Evolutionary conservation across 2,888 invertebrate species (phyloP), one percentile per base, ranked within the genome.

Genomic region (Drosophila eohydei): DNA sequence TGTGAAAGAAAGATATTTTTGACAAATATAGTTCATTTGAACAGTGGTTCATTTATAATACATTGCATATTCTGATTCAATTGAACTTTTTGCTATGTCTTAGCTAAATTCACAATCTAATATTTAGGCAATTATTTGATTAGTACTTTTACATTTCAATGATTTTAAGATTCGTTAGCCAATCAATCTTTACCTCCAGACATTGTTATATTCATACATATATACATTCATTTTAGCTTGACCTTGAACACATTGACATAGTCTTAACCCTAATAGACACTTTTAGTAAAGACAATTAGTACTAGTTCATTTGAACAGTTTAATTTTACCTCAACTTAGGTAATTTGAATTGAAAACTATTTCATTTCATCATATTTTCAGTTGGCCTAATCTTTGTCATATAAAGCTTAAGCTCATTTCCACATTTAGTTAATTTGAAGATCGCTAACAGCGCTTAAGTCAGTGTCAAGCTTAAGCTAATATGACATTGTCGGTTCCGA

Each of bases 341-440:
- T 3, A 11, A 50, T 9, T 11, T 16, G 3, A 21, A 32, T 3
- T n/a, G 30, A 30, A 48, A 50, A 12, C 6, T 16, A 50, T 4
- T 16, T 50, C 5, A 50, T 50, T 50, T 50, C 50, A 32, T 32
- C 50, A 50, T 12, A 21, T 50, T 16, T 34, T 50, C 32, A 34
- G 16, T 32, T 48, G 11, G 14, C 30, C 16, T 16, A 48, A 48
- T 32, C 30, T 8, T n/a, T 30, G 9, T 48, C 30, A 30, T 4
- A n/a, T 8, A 14, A 1, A 28, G 8, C 28, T 28, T 8, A 14
- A 4, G 0, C 28, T 16, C 30, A 50, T 34, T 34, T 34, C 34
- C 50, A 34, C 16, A 50, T 21, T 21, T 36, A 5, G 5, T 26
- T 38, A 26, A 38, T 26, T 50, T 16, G 16, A 21, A 12, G 50